Evolutionary conservation across 2,797 vertebrate genomes (phyloP).

Genomic region (Erethizon dorsatum): DNA sequence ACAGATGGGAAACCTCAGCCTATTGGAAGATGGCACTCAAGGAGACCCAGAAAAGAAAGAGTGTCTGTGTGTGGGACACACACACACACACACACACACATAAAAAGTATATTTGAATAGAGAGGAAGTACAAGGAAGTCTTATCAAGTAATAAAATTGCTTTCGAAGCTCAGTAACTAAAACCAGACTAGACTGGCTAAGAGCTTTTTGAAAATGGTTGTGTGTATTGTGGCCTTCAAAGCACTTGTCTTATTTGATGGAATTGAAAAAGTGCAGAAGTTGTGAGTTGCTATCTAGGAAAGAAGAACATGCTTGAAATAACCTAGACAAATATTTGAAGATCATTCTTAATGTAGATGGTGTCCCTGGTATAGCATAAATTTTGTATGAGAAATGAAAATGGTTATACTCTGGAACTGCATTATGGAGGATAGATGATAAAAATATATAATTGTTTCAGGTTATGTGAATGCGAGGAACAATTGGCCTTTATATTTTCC

Average conservation of each 20-base stretch:
- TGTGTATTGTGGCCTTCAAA: not conserved
- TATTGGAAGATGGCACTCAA: not conserved
- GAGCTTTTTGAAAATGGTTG: not conserved
- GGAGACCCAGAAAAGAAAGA: not conserved
- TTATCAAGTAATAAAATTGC: not conserved
- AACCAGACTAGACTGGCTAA: not conserved
- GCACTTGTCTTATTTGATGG: not conserved
- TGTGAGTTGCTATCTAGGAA: not conserved
- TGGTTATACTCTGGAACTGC: not conserved
- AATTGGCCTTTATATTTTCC: not conserved
- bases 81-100: not conserved
- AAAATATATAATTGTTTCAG: not conserved
- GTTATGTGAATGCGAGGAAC: not conserved
- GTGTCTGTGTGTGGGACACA: not conserved
- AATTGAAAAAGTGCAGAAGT: not conserved
- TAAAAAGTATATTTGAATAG: not conserved
- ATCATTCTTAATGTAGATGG: not conserved
- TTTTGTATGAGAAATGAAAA: slow-evolving; percentile 4
- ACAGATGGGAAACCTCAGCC: not conserved
- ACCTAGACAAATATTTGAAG: not conserved
- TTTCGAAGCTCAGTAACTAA: not conserved
- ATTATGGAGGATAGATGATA: not conserved
- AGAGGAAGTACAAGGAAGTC: not conserved
- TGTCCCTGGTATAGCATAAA: not conserved
- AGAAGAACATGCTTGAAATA: not conserved